These are phyloP conservation scores for Brachypteracias leptosomus DNA, from an alignment of 2,113 vertebrate genomes.

Conservation along the genomic window DNA sequence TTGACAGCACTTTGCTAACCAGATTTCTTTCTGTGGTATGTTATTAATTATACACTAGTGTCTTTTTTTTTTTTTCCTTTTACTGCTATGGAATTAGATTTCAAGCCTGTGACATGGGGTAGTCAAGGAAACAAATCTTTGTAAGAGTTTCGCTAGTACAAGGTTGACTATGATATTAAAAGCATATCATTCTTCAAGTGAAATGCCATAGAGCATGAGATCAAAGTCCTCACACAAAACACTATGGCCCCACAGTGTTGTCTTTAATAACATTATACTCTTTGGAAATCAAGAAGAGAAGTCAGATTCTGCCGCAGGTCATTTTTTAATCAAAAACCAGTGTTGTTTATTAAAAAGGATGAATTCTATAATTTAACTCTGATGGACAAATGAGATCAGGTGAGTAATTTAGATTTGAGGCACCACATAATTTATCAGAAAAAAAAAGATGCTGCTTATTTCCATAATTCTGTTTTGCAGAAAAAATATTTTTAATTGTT, in stretches of 20 bases:
- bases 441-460: not conserved
- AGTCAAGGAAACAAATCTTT: constrained; percentile 49
- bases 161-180: not conserved
- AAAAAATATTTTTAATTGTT: not conserved
- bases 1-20: not conserved
- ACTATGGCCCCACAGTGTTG: not conserved
- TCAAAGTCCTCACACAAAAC: not conserved
- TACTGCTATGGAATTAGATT: not conserved
- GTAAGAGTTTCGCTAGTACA: not conserved
- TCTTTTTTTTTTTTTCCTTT: not conserved
- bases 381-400: not conserved
- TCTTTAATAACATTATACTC: not conserved
- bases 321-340: not conserved
- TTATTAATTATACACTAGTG: constrained; percentile 14
- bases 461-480: not conserved
- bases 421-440: not conserved
- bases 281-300: not conserved
- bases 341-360: not conserved
- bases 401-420: not conserved
- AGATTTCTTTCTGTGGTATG: not conserved
- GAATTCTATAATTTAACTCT: not conserved
- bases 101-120: not conserved
- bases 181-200: constrained; percentile 1
- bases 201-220: not conserved
- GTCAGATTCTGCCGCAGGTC: not conserved